Base-by-base conservation (phyloP, 1,140 invertebrate genomes). In the Maconellicoccus hirsutus region DNA sequence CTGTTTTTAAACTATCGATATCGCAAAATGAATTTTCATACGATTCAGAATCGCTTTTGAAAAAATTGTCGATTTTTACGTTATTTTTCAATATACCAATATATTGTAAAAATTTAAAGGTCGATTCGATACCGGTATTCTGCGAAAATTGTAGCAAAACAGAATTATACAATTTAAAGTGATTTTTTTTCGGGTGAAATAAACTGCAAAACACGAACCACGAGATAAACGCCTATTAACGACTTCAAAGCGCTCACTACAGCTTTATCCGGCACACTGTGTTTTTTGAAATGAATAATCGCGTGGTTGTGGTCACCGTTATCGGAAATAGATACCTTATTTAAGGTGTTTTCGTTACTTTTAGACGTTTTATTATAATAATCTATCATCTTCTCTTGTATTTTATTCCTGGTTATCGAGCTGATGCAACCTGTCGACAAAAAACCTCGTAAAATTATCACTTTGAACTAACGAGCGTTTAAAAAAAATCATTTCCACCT, bases 211-310 rank as follows among this genome's bases (percentile, higher is more conserved):
- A 61, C 59, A 61, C 25, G 22, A 4, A 66, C 61, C 61, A 22
- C 16, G 6, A 66, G 70, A 72, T 73, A 77, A 21, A 70, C 69
- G 26, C 76, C 89, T 77, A 99, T 99, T 4, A 99, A 81, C 0
- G 97, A 94, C 79, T 99, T 97, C 1, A 99, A 95, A 81, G 94
- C 96, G 83, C 99, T 97, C 1, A 97, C 97, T 74, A 99, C 93
- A 75, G 94, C 96, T 81, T 99, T 99, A 80, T 99, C 95, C 4
- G 95, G 94, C n/a, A 74, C 71, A n/a, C 69, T 66, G 23, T 71
- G 71, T 33, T 72, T 71, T 22, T 71, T 1, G 12, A 42, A 26
- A 66, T 66, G 25, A 25, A 66, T 26, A 16, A 66, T 6, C 19
- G 61, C 61, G 61, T 66, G 61, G 16, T 66, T 66, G 25, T 66